phyloP scores from a whole-genome alignment of 1,140 invertebrate species.

The Drosophila ananassae region DNA sequence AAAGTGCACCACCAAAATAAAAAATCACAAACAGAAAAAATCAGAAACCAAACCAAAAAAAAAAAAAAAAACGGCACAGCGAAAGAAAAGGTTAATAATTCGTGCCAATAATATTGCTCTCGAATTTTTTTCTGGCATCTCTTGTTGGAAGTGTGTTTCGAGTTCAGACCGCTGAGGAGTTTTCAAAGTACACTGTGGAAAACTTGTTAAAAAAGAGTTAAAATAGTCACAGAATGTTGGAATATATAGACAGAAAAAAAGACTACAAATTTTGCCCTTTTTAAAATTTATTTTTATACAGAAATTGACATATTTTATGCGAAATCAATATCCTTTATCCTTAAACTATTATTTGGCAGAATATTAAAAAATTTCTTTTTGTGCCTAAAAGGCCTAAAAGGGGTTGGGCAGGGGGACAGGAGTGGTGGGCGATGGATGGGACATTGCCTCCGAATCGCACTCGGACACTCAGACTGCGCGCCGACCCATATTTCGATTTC shows the following conservation, averaged over 20 bases:
- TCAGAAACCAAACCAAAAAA: slow-evolving; percentile 1
- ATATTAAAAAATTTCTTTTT: slow-evolving; percentile 9
- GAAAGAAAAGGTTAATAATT: slow-evolving; percentile 58
- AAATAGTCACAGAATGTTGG: no score
- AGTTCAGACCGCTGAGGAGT: slow-evolving; percentile 46
- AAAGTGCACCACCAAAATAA: slow-evolving; percentile 48
- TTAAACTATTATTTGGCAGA: background rate
- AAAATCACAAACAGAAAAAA: slow-evolving; percentile 37
- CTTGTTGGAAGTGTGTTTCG: slow-evolving; percentile 70
- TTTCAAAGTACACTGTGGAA: background rate
- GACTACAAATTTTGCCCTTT: no score
- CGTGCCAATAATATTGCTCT: slow-evolving; percentile 62
- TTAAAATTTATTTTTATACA: no score
- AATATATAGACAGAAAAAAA: no score
- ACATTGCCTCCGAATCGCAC: slow-evolving; percentile 49
- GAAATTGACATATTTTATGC: no score
- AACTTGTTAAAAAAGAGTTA: background rate
- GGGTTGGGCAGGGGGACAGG: slow-evolving; percentile 16
- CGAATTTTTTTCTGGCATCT: slow-evolving; percentile 51
- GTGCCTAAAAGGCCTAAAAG: slow-evolving; percentile 18
- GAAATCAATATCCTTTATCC: no score
- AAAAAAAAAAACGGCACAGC: slow-evolving; percentile 7
- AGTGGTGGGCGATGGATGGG: slow-evolving; percentile 57
- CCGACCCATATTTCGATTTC: slow-evolving; percentile 76
- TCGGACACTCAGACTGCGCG: slow-evolving; percentile 58